Evolutionary conservation across 2,113 vertebrate species (phyloP).

Genomic region (Ceuthmochares aereus): DNA sequence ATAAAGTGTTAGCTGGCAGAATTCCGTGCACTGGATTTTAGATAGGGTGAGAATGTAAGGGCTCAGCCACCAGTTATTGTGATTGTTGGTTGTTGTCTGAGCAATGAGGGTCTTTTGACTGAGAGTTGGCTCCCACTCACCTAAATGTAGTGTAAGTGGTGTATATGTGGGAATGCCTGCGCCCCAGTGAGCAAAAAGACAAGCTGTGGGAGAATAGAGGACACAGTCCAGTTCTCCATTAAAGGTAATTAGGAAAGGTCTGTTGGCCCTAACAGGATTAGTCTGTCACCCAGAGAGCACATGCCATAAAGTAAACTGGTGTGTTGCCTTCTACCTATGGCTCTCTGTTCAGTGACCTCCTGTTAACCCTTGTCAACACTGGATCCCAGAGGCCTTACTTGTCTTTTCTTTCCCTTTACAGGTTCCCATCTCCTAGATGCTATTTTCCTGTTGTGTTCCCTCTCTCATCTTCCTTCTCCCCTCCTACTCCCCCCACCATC

Average conservation of each 20-base stretch:
- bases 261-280: slow-evolving; percentile 21
- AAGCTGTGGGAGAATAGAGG: slow-evolving; percentile 9
- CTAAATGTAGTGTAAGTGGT: slow-evolving; percentile 9
- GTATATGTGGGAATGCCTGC: background rate
- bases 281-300: background rate
- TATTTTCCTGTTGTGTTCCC: background rate
- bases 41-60: background rate
- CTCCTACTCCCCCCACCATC: background rate
- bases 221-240: background rate
- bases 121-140: background rate
- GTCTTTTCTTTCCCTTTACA: background rate
- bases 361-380: background rate
- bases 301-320: background rate
- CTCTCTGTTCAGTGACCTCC: background rate
- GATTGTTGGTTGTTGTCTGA: slow-evolving; percentile 9
- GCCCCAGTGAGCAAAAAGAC: background rate
- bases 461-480: background rate
- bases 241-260: slow-evolving; percentile 34
- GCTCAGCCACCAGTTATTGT: background rate
- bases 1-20: background rate
- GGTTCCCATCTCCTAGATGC: background rate
- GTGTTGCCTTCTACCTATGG: background rate
- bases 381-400: background rate
- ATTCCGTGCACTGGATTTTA: background rate
- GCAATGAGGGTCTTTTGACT: background rate